These are phyloP conservation scores for Lophura nycthemera DNA, from an alignment of 2,113 vertebrate species.

Conservation along the genomic window DNA sequence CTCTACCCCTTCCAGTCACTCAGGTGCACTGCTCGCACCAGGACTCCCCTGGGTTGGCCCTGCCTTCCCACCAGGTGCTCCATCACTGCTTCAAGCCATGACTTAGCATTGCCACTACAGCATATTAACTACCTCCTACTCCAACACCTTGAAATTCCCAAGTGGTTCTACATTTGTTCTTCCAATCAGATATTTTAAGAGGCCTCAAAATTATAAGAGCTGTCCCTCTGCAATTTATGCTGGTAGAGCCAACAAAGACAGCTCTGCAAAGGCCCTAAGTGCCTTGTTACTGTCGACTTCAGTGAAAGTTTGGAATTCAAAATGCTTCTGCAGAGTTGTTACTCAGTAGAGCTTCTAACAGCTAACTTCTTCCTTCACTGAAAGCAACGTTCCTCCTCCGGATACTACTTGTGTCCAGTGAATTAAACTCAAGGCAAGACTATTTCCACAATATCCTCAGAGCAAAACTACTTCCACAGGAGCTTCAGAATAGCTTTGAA, in stretches of 20 bases:
- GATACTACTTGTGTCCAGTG: background rate
- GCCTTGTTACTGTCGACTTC: background rate
- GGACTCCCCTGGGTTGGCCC: too few species aligned
- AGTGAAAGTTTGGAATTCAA: background rate
- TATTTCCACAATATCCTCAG: background rate
- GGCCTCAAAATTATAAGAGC: background rate
- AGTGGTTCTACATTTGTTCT: background rate
- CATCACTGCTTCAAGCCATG: too few species aligned
- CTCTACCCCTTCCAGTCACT: too few species aligned
- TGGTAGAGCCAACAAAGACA: background rate
- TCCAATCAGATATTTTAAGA: background rate
- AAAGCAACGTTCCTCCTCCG: background rate
- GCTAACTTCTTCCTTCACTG: background rate
- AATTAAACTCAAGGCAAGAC: background rate
- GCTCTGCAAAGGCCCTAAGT: background rate
- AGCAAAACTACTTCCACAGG: background rate
- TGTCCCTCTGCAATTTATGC: background rate
- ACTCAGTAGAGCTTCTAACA: background rate
- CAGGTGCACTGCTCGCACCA: too few species aligned
- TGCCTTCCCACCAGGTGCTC: too few species aligned
- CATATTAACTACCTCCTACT: background rate
- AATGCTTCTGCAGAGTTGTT: background rate
- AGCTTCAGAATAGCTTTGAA: background rate
- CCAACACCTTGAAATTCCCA: background rate
- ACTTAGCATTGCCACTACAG: too few species aligned